Base-by-base conservation (phyloP, 1,140 invertebrate genomes). In the Papilio glaucus region DNA sequence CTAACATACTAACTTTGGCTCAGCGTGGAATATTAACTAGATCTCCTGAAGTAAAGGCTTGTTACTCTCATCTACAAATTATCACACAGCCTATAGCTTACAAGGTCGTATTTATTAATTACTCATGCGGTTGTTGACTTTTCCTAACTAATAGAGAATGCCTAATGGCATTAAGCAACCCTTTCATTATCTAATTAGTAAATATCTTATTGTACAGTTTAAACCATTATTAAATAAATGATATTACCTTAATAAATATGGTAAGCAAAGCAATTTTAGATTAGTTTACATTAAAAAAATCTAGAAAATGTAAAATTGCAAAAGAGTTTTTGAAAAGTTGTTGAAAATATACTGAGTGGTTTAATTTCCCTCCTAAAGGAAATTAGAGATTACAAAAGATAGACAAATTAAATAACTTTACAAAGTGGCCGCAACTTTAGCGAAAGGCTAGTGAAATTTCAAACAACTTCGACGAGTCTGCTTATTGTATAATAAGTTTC, bases 321-420 rank as follows among this genome's bases (percentile, higher is more conserved):
- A 49, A 21, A 13, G n/a, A 49, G 45, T 18, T 49, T 49, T 21
- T 7, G n/a, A n/a, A n/a, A 49, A 49, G 2, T 49, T 21, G 3
- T 3, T 21, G 8, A 49, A 49, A 49, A 49, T 49, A 21, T 9
- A 21, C 9, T 49, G 6, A 0, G 18, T 4, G 12, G 9, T 26
- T 24, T 57, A 24, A 12, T 24, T 24, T 57, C 9, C 21, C 1
- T 57, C 21, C 4, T 57, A 57, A 57, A 12, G 18, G 10, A 57
- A 57, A 57, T 26, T 57, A 57, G 9, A 24, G 9, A 8, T 24
- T 10, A 24, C 10, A 57, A 5, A 57, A 57, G 49, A 57, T 24
- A 57, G 18, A 57, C 49, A 53, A 53, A 45, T 45, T 45, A 45
- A 45, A 53, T 53, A 53, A 21, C 45, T 24, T 24, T 57, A 57